Conservation (phyloP, 37 sponge, comb jelly and placozoan genomes). For the Eunapius fragilis region DNA sequence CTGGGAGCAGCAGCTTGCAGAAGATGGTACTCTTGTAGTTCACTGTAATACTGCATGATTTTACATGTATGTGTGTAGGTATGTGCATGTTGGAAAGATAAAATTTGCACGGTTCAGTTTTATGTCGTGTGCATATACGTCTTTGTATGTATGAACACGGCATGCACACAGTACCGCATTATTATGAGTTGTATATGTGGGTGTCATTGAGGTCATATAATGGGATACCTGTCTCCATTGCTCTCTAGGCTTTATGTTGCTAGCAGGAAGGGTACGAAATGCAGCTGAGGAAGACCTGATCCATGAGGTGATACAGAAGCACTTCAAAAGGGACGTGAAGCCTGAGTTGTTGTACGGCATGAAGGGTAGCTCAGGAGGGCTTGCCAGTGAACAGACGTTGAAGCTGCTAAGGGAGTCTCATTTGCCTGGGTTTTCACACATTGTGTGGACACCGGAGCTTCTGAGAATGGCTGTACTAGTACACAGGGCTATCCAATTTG, state of each 20-base stretch:
- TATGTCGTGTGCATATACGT: no score
- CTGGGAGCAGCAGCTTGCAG: constrained; percentile 98
- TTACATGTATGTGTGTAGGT: no score
- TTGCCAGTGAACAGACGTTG: constrained; percentile 38
- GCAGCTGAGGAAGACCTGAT: constrained; percentile 70
- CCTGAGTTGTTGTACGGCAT: constrained; percentile 55
- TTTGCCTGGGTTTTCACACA: constrained; percentile 42
- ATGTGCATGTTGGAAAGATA: no score
- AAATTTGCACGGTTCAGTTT: no score
- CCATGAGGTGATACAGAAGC: constrained; percentile 70
- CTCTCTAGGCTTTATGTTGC: constrained; percentile 83
- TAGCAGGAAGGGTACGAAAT: constrained; percentile 84
- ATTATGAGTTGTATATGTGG: no score
- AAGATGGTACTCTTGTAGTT: constrained; percentile 93
- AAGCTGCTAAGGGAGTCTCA: neutral
- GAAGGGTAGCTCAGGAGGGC: constrained; percentile 40
- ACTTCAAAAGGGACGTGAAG: constrained; percentile 79
- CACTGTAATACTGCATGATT: neutral
- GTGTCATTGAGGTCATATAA: neutral
- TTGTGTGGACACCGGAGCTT: constrained; percentile 85
- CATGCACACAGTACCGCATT: no score
- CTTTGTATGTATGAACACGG: no score
- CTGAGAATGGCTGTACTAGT: constrained; percentile 79
- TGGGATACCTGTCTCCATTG: neutral
- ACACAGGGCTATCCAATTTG: constrained; percentile 80